phyloP scores from a whole-genome alignment of 2,113 vertebrate species.

The Etia nguti region DNA sequence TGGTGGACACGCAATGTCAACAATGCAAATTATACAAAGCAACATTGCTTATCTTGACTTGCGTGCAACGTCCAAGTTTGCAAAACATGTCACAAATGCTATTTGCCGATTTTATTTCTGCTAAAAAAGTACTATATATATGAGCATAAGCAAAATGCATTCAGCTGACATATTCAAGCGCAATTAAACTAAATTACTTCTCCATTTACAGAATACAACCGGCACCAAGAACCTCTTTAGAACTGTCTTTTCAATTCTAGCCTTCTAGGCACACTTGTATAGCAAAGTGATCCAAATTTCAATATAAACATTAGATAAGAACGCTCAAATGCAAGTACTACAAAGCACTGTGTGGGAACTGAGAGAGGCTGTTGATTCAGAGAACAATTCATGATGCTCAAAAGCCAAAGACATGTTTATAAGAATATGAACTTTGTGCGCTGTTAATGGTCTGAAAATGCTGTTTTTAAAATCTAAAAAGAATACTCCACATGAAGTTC shows the following conservation, averaged over 20 bases:
- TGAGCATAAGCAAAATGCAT: neutral
- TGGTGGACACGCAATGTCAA: neutral
- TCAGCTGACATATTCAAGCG: neutral
- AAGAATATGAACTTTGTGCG: neutral
- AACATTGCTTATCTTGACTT: neutral
- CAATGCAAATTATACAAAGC: constrained; percentile 18
- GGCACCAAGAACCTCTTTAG: neutral
- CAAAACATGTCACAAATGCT: neutral
- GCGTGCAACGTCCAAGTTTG: neutral
- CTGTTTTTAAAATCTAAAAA: neutral
- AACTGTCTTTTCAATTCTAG: fast-evolving
- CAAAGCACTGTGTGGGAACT: neutral
- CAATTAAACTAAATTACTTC: neutral
- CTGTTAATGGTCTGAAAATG: no score
- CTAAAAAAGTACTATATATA: neutral
- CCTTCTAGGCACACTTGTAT: no score
- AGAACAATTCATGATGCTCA: neutral
- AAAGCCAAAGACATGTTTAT: neutral
- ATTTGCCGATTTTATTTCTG: neutral
- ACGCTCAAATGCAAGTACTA: neutral
- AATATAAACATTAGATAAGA: neutral
- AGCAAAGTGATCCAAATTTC: neutral
- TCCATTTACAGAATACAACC: neutral
- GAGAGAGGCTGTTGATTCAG: neutral
- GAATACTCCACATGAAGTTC: no score